A percentile compares a stretch with the other conserved stretches of the same genome.
Conservation (phyloP, 2,113 vertebrate species). For the Seriola dumerili region DNA sequence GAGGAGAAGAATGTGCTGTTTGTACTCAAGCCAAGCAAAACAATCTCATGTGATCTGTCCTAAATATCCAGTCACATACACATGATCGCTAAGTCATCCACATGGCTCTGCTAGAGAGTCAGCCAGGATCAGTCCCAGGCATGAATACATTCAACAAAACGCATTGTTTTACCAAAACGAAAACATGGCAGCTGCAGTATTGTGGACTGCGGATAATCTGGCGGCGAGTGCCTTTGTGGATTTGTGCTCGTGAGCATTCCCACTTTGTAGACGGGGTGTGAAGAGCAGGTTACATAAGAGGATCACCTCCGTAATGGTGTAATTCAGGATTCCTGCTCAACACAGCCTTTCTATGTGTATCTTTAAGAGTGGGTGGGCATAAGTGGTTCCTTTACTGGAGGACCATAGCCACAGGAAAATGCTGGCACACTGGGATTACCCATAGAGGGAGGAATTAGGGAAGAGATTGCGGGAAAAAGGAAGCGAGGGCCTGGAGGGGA, state of each 20-base stretch:
- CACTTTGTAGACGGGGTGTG: slow-evolving; percentile 66
- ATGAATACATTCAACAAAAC: slow-evolving; percentile 54
- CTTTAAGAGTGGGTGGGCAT: slow-evolving; percentile 47
- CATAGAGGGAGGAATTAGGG: slow-evolving; percentile 24
- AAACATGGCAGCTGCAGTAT: slow-evolving; percentile 61
- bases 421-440: slow-evolving; percentile 34
- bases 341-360: slow-evolving; percentile 9
- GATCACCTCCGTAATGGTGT: slow-evolving; percentile 72
- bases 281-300: slow-evolving; percentile 77
- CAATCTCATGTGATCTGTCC: slow-evolving; percentile 73
- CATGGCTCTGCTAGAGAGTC: slow-evolving; percentile 47
- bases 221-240: slow-evolving; percentile 68
- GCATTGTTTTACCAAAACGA: slow-evolving; percentile 68
- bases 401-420: slow-evolving; percentile 34
- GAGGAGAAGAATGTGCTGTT: slow-evolving; percentile 58
- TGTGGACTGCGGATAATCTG: slow-evolving; percentile 72
- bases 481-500: slow-evolving; percentile 6
- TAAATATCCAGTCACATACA: slow-evolving; percentile 61
- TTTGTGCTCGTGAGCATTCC: slow-evolving; percentile 65
- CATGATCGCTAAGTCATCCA: slow-evolving; percentile 62
- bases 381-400: slow-evolving; percentile 38
- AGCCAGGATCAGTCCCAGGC: slow-evolving; percentile 43
- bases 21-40: slow-evolving; percentile 59
- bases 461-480: slow-evolving; percentile 6
- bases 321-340: slow-evolving; percentile 68